Conservation (phyloP, 2,113 vertebrate species). For the Arizona elegans region DNA sequence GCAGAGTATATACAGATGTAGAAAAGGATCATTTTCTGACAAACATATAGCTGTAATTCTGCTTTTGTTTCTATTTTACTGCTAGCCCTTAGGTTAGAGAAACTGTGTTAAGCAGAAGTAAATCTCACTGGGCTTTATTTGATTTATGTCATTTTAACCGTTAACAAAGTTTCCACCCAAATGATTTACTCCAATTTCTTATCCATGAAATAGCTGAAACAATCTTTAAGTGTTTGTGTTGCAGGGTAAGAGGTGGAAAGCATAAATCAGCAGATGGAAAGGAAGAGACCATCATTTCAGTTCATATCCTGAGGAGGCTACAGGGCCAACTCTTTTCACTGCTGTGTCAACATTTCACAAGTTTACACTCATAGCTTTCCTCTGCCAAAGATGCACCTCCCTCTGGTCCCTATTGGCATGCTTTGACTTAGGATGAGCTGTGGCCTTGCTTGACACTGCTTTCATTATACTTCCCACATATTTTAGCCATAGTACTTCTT, state of each 20-base stretch:
- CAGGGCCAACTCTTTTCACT: not conserved
- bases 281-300: constrained; percentile 15
- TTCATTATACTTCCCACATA: constrained; percentile 17
- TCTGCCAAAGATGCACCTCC: constrained; percentile 25
- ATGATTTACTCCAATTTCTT: not conserved
- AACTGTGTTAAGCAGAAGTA: not conserved
- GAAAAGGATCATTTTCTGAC: not conserved
- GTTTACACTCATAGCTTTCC: not conserved
- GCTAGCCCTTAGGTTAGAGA: not conserved
- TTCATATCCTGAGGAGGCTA: not conserved
- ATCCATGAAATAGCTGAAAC: not conserved
- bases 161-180: not conserved
- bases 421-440: not conserved
- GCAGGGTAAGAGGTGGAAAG: constrained; percentile 7
- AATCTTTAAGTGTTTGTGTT: not conserved
- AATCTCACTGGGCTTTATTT: not conserved
- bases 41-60: not conserved
- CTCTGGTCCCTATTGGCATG: constrained; percentile 9
- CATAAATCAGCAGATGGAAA: constrained; percentile 22
- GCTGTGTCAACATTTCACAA: not conserved
- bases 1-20: not conserved
- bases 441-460: constrained; percentile 3
- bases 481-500: constrained; percentile 4
- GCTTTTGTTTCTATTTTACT: not conserved
- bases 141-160: not conserved